phyloP scores from a whole-genome alignment of 92 coral and sea anemone genomes.

The Micromussa lordhowensis region DNA sequence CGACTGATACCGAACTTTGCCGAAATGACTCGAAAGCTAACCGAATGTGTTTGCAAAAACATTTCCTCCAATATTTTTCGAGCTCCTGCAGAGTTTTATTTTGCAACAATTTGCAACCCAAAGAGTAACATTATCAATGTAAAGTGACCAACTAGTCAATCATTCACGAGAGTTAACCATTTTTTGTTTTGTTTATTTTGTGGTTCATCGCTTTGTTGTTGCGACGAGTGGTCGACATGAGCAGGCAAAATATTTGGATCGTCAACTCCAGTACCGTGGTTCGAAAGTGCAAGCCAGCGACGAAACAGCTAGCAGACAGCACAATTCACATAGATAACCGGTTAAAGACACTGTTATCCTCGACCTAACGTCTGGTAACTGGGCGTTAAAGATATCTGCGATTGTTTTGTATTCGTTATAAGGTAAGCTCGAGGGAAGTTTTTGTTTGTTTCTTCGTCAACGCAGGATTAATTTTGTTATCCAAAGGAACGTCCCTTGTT shows the following conservation, averaged over 20 bases:
- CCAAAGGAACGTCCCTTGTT: neutral
- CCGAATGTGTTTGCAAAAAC: slow-evolving; percentile 14
- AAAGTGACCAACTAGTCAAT: slow-evolving; percentile 1
- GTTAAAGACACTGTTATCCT: neutral
- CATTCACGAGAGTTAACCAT: neutral
- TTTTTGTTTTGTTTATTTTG: slow-evolving; percentile 17
- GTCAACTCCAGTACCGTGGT: neutral
- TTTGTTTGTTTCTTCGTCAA: neutral
- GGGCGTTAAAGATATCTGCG: neutral
- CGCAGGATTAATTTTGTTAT: neutral
- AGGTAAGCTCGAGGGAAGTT: neutral
- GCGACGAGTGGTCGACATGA: neutral
- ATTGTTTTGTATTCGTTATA: neutral
- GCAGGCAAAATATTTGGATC: neutral
- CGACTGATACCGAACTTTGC: neutral
- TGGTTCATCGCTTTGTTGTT: slow-evolving; percentile 20
- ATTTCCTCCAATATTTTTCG: neutral
- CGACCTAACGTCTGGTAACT: neutral
- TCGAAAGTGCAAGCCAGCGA: neutral
- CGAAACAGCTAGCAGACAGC: neutral
- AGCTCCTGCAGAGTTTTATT: neutral
- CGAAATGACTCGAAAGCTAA: neutral
- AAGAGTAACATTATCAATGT: neutral
- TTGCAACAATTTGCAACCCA: neutral
- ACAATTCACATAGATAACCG: neutral